Base-by-base conservation (phyloP, 2,113 vertebrate species). In the Phycodurus eques region DNA sequence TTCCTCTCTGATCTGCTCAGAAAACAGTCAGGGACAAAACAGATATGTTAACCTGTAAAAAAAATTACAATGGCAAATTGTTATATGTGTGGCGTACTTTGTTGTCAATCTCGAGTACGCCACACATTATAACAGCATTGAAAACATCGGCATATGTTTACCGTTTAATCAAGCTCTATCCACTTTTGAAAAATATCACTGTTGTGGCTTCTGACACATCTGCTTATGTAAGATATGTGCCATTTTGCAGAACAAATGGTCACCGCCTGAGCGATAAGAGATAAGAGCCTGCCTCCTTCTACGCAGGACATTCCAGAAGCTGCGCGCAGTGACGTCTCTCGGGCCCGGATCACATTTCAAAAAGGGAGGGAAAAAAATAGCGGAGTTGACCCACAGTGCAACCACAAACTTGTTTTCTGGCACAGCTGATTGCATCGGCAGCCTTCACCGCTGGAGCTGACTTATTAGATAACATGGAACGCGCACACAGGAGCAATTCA, bases 291-390 rank as follows among this genome's bases (percentile, higher is more conserved):
- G 75, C 75, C 76, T 82, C 69, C 56, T 72, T 86, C 56, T 72
- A 44, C 14, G 35, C 81, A 82, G 81, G 85, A 88, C 88, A 89
- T 91, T 90, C 87, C 88, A 85, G 83, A 81, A 87, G 86, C 86
- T 72, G 84, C 46, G 2, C 77, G 6, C 71, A 82, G 83, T 88
- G 87, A 87, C 87, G 87, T 88, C 80, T 77, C 79, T 74, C 67
- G 13, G 71, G 20, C n/a, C 39, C 2, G 75, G 86, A 84, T 89
- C 87, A 74, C 73, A 86, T 91, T 90, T 86, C 90, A 87, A 67
- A 76, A 75, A 76, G 73, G 77, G 62, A 11, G 39, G 54, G 77
- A 13, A 11, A 31, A 59, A 15, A 33, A 77, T 57, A 43, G 35
- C 73, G 56, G 59, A 17, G 31, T 61, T 35, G 78, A 80, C 74